phyloP scores from a whole-genome alignment of 2,888 invertebrate genomes.

The Drosophila hamatofila region DNA sequence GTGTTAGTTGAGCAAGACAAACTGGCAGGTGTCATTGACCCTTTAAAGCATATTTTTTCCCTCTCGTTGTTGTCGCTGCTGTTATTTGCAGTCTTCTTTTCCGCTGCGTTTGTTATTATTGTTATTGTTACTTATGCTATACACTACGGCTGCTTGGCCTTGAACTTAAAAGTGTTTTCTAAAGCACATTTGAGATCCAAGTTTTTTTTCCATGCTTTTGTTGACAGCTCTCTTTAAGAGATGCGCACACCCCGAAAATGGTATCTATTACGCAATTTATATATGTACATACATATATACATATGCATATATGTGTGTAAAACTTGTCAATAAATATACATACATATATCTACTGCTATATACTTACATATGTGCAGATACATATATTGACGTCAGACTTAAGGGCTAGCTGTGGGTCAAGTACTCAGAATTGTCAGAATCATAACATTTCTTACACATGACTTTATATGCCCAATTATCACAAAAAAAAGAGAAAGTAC shows the following conservation, averaged over 20 bases:
- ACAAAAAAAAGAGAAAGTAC: neutral
- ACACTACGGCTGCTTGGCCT: slow-evolving; percentile 66
- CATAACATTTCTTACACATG: slow-evolving; percentile 28
- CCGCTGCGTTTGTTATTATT: slow-evolving; percentile 57
- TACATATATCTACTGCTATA: slow-evolving; percentile 5
- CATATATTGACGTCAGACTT: slow-evolving; percentile 23
- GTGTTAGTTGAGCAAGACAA: slow-evolving; percentile 67
- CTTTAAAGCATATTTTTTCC: slow-evolving; percentile 61
- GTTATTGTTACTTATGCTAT: slow-evolving; percentile 49
- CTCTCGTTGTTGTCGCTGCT: slow-evolving; percentile 46
- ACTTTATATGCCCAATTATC: neutral
- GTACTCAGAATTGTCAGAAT: slow-evolving; percentile 17
- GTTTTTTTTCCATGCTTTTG: slow-evolving; percentile 42
- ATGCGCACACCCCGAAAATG: slow-evolving; percentile 60
- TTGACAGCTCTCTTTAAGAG: slow-evolving; percentile 52
- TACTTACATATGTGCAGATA: slow-evolving; percentile 3
- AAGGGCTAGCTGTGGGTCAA: neutral
- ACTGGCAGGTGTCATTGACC: slow-evolving; percentile 80
- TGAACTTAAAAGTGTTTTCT: slow-evolving; percentile 75
- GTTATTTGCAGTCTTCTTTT: slow-evolving; percentile 50
- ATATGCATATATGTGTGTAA: neutral
- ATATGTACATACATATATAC: slow-evolving; percentile 27
- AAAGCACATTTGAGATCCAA: slow-evolving; percentile 65
- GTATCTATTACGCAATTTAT: slow-evolving; percentile 75
- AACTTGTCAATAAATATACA: neutral